A percentile compares a stretch with the other conserved stretches of the same genome.
Conservation (phyloP, 2,113 vertebrate genomes). For the Mungos mungo region DNA sequence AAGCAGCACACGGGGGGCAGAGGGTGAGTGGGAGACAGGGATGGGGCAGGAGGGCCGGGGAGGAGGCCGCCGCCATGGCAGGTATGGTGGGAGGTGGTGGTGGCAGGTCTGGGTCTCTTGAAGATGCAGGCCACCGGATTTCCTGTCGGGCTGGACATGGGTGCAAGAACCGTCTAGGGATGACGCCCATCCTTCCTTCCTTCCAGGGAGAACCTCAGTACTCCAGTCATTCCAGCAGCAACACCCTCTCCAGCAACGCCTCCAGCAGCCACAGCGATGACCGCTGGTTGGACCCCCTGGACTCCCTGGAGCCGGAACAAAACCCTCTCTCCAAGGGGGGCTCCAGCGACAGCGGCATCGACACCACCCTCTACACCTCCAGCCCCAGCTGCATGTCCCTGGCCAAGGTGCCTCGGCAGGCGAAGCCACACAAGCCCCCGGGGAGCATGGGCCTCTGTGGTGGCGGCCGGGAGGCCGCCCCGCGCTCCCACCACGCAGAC, state of each 20-base stretch:
- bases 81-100: not conserved
- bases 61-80: too few relatives aligned
- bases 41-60: not conserved
- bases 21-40: rapidly evolving
- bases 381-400: slow-evolving; percentile 77
- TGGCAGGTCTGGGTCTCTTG: not conserved
- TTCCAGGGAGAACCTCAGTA: slow-evolving; percentile 91
- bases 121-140: not conserved
- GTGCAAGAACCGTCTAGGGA: not conserved
- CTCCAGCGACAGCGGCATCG: slow-evolving; percentile 94
- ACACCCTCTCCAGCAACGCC: slow-evolving; percentile 94
- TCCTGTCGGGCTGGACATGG: not conserved
- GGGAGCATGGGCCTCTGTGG: slow-evolving; percentile 79
- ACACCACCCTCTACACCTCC: slow-evolving; percentile 87
- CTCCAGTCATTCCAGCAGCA: slow-evolving; percentile 96
- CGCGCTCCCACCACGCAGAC: slow-evolving; percentile 84
- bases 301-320: slow-evolving; percentile 85
- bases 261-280: slow-evolving; percentile 96
- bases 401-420: slow-evolving; percentile 74
- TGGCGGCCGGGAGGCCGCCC: slow-evolving; percentile 57
- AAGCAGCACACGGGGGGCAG: not conserved
- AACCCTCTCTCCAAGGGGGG: slow-evolving; percentile 90
- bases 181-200: not conserved
- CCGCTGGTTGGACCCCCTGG: slow-evolving; percentile 91
- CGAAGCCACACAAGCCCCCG: slow-evolving; percentile 84